Evolutionary conservation across 2,888 invertebrate genomes (phyloP).

Genomic region (Acanthosepion esculentum): DNA sequence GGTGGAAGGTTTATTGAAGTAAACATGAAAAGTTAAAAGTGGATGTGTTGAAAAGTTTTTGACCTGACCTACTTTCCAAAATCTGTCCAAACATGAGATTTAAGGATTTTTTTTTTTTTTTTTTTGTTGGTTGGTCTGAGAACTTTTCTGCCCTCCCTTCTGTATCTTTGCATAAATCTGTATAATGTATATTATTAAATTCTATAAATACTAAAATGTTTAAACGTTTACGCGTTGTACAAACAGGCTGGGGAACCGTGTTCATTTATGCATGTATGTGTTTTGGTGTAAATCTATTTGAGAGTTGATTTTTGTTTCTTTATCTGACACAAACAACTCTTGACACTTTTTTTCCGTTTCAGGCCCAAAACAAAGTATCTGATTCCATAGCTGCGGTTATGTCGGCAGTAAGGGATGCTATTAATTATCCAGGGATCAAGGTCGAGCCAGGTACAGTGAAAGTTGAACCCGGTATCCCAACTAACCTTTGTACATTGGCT

Average conservation of each 20-base stretch:
- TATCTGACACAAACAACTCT: not conserved
- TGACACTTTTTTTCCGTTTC: conserved; percentile 34
- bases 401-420: not conserved
- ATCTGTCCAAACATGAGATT: too few species aligned
- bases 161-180: too few species aligned
- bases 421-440: not conserved
- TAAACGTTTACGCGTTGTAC: too few species aligned
- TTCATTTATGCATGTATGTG: not conserved
- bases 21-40: too few species aligned
- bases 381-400: not conserved
- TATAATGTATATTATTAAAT: too few species aligned
- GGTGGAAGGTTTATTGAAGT: too few species aligned
- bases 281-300: not conserved
- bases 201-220: too few species aligned
- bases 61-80: too few species aligned
- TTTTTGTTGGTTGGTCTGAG: too few species aligned
- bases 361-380: not conserved
- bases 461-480: not conserved
- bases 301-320: not conserved
- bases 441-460: not conserved
- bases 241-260: not conserved
- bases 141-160: too few species aligned
- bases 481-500: not conserved
- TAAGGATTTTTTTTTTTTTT: too few species aligned
- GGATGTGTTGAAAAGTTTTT: too few species aligned